Conservation (phyloP, 1,140 invertebrate species). For the Prorops nasuta region DNA sequence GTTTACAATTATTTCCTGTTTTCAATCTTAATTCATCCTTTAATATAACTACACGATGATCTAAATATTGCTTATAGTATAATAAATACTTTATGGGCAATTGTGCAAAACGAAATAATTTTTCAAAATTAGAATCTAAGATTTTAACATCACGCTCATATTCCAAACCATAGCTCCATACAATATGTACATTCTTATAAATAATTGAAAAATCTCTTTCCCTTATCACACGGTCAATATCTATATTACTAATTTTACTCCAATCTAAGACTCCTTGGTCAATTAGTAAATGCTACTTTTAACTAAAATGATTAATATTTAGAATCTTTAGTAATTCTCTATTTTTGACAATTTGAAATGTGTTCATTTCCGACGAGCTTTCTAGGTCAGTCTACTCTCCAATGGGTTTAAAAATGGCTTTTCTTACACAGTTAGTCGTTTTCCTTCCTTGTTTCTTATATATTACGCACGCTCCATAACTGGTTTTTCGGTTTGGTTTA, state of each 20-base stretch:
- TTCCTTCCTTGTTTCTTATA: conserved; percentile 60
- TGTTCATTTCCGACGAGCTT: conserved; percentile 64
- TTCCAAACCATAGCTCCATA: conserved; percentile 63
- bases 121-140: conserved; percentile 67
- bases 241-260: conserved; percentile 67
- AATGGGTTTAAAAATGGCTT: conserved; percentile 61
- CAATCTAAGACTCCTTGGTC: conserved; percentile 62
- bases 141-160: conserved; percentile 64
- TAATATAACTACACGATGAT: conserved; percentile 63
- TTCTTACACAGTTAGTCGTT: conserved; percentile 65
- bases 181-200: conserved; percentile 64
- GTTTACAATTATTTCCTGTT: conserved; percentile 54
- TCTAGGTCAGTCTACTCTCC: conserved; percentile 63
- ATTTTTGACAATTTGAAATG: conserved; percentile 54
- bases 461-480: conserved; percentile 53
- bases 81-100: conserved; percentile 69
- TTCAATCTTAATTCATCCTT: conserved; percentile 62
- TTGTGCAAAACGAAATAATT: conserved; percentile 67
- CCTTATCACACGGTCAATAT: conserved; percentile 63
- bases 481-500: conserved; percentile 56
- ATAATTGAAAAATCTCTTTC: conserved; percentile 65
- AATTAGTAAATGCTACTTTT: too few species aligned
- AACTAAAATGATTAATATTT: too few species aligned
- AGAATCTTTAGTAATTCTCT: conserved; percentile 65
- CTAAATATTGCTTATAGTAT: conserved; percentile 69